Conservation (phyloP, 2,113 vertebrate genomes). For the Spermophilus dauricus region DNA sequence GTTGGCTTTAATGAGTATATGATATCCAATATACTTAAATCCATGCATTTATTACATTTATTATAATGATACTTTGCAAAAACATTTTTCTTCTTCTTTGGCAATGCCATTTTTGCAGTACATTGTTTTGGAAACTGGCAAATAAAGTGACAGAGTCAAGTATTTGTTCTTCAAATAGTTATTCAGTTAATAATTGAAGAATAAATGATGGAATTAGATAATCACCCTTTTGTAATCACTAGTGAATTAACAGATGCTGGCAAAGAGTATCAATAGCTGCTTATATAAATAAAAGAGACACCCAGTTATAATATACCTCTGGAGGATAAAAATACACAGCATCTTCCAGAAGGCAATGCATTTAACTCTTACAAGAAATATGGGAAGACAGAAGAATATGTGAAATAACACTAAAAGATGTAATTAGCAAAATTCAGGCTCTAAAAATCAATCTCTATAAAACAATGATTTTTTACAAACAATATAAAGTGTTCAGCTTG, state of each 20-base stretch:
- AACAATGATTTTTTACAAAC: not conserved
- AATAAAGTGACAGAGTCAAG: not conserved
- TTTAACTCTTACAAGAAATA: not conserved
- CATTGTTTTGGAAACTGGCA: not conserved
- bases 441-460: not conserved
- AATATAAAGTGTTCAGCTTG: not conserved
- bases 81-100: not conserved
- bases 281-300: not conserved
- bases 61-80: not conserved
- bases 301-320: accelerated
- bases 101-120: not conserved
- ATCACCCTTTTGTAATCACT: not conserved
- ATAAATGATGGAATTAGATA: not conserved
- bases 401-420: not conserved
- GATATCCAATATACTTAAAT: not conserved
- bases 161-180: not conserved
- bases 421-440: not conserved
- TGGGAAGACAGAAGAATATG: not conserved
- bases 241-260: not conserved
- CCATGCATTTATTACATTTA: slow-evolving; percentile 1
- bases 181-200: slow-evolving; percentile 22
- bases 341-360: not conserved
- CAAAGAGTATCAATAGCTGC: not conserved
- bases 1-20: not conserved
- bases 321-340: not conserved